Evolutionary conservation across 1,140 invertebrate species (phyloP), one percentile per base, ranked within the genome.

Genomic region (Micrasema longulum): DNA sequence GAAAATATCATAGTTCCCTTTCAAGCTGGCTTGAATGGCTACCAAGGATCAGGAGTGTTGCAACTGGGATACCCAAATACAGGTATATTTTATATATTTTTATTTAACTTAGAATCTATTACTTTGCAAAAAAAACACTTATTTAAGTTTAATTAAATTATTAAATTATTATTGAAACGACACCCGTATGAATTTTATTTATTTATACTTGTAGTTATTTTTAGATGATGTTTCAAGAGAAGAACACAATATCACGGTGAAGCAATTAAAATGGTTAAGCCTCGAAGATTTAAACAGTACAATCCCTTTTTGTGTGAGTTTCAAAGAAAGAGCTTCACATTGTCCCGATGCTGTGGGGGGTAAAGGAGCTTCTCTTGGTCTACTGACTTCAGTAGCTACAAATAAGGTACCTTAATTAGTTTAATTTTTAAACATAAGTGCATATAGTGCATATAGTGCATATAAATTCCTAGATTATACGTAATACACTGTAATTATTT

Each of bases 351-450:
- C 89, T n/a, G 90, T 91, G 0, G 92, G 92, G 1, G 91, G 91
- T 0, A 93, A 93, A 81, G 91, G 89, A 26, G 87, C 88, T 9
- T 92, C 91, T 1, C 80, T 93, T 6, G 90, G 90, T 1, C 76
- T 89, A 11, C 77, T 93, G 22, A 81, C 84, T 2, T 83, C 85
- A 0, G 77, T 89, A 23, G 77, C 86, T 50, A 76, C 80, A 5
- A 68, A 80, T 45, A 75, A 86, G 76, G 86, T 88, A 53, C 3
- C 2, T n/a, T n/a, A n/a, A n/a, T n/a, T n/a, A n/a, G n/a, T n/a
- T n/a, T n/a, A n/a, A n/a, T n/a, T n/a, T n/a, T n/a, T n/a, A n/a
- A n/a, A n/a, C n/a, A n/a, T n/a, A n/a, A n/a, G n/a, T n/a, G n/a
- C n/a, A n/a, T n/a, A n/a, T n/a, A n/a, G n/a, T n/a, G n/a, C n/a